Base-by-base conservation (phyloP, 2,888 invertebrate species). In the Aproaerema taeniolella region DNA sequence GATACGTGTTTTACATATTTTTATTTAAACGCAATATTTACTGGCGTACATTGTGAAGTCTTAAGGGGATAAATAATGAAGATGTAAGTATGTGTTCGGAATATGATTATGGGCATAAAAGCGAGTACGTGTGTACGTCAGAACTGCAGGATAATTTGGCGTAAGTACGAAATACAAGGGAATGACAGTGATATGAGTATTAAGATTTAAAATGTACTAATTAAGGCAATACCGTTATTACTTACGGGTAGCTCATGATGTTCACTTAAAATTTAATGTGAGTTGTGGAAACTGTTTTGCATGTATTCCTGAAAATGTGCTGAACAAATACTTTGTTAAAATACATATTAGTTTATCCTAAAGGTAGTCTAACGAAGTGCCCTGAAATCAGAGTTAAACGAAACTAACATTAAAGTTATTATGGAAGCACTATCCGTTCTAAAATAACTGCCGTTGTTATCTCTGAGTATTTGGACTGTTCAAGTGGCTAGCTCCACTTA, bases 1-100 rank as follows among this genome's bases (percentile, higher is more conserved):
- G 58, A 67, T 67, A 69, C 70, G 70, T 72, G 74, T 74, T 78
- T 72, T 67, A 80, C 77, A 76, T 76, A 74, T 76, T 76, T 70
- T 68, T 72, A 63, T 72, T 71, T 72, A 71, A 73, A 67, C 66
- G 61, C 56, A 64, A 69, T 71, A 67, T 72, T 72, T 71, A 66
- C 69, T 63, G 64, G 62, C 65, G 69, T 65, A 67, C 62, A 65
- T n/a, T 65, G 60, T 69, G 68, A 67, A 67, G 62, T 67, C 69
- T 71, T 70, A 71, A 66, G 65, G 64, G 67, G 69, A 73, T 79
- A 73, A 74, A 73, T 74, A 74, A 77, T 69, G 66, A 68, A 61
- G 62, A 61, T 64, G 64, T 62, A 65, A 67, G 73, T 70, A 63
- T 76, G 66, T 64, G 63, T 56, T 64, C 53, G 55, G 62, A 64